Evolutionary conservation across 1,140 invertebrate genomes (phyloP).

Genomic region (Leptinotarsa defecta): DNA sequence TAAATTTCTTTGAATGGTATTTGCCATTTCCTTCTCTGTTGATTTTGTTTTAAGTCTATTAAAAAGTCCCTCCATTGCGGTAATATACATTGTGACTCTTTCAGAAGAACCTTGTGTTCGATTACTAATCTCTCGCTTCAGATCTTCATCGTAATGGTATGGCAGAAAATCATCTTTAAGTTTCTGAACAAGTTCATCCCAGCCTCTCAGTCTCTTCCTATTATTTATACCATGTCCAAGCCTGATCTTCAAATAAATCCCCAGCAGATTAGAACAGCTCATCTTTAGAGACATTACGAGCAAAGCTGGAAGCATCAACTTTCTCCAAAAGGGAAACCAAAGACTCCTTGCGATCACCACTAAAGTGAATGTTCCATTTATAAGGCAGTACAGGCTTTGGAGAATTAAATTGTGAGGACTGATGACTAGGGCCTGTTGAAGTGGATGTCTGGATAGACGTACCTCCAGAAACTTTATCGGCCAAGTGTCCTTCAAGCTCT

Average conservation of each 20-base stretch:
- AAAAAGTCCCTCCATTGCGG: neutral
- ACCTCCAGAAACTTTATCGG: no score
- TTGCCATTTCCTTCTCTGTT: no score
- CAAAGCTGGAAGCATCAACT: no score
- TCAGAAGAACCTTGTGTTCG: neutral
- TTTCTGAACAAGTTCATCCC: neutral
- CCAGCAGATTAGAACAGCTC: neutral
- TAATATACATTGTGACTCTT: neutral
- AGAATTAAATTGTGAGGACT: no score
- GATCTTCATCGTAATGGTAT: neutral
- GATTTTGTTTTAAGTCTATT: neutral
- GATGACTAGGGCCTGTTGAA: no score
- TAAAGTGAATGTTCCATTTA: no score
- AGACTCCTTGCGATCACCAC: no score
- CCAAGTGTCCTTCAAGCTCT: no score
- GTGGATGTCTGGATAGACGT: no score
- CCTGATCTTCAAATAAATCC: neutral
- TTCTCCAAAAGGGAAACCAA: no score
- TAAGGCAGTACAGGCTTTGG: no score
- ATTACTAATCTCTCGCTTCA: neutral
- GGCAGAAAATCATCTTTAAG: neutral
- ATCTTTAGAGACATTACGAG: neutral
- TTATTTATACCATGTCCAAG: neutral
- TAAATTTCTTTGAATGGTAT: no score
- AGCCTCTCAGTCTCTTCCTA: neutral